A percentile compares a stretch with the other conserved stretches of the same genome.
phyloP scores from a whole-genome alignment of 1,140 invertebrate species.

The Probaryconus sp. region DNA sequence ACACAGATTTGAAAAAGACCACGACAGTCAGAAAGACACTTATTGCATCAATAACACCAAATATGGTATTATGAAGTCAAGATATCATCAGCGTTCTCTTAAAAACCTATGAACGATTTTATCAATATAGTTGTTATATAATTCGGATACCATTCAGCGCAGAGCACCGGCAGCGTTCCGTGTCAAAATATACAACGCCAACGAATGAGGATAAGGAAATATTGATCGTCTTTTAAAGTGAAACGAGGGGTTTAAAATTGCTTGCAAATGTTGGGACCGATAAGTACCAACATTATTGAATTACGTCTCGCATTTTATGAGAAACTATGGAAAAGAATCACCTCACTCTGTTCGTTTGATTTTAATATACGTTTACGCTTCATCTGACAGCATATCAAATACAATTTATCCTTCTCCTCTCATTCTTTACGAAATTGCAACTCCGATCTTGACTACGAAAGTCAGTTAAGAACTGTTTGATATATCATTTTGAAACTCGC shows the following conservation, averaged over 20 bases:
- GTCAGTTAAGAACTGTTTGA: conserved; percentile 1
- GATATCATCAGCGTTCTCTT: neutral
- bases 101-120: neutral
- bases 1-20: neutral
- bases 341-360: conserved; percentile 21
- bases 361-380: conserved; percentile 29
- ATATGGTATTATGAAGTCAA: neutral
- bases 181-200: too few relatives aligned
- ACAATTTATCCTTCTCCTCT: conserved; percentile 32
- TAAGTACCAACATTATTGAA: conserved; percentile 36
- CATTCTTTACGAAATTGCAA: conserved; percentile 9
- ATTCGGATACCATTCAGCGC: neutral
- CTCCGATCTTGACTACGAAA: neutral
- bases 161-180: conserved; percentile 2
- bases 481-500: neutral
- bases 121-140: conserved; percentile 5
- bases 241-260: conserved; percentile 4
- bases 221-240: conserved; percentile 18
- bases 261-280: conserved; percentile 24
- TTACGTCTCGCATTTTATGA: conserved; percentile 18
- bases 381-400: conserved; percentile 37
- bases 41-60: too few relatives aligned
- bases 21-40: neutral
- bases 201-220: conserved; percentile 23
- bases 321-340: conserved; percentile 24